These are phyloP conservation scores for Virgularia gustaviana DNA, from an alignment of 92 coral and sea anemone species.

Conservation along the genomic window DNA sequence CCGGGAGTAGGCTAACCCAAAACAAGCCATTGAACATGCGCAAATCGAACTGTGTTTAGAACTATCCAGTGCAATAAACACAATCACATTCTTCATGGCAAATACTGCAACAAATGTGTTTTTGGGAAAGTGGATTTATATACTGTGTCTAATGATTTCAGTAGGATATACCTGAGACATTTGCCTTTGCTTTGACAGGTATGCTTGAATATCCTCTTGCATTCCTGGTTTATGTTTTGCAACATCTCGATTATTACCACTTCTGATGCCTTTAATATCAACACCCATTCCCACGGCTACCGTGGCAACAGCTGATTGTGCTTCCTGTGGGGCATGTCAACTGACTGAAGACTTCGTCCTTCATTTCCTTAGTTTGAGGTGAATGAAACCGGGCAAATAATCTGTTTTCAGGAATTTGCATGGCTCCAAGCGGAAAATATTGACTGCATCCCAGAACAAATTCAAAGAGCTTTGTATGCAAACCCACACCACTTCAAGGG, in stretches of 20 bases:
- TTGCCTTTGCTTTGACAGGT: not conserved
- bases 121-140: not conserved
- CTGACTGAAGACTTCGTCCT: constrained; percentile 39
- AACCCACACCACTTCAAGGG: constrained; percentile 30
- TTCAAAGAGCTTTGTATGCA: constrained; percentile 17
- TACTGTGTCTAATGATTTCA: constrained; percentile 14
- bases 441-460: constrained; percentile 1
- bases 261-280: no score
- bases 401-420: constrained; percentile 3
- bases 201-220: no score
- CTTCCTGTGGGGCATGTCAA: constrained; percentile 18
- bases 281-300: constrained; percentile 68
- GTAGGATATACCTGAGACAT: no score
- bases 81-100: constrained; percentile 8
- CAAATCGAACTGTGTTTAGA: no score
- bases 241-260: no score
- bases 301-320: constrained; percentile 52
- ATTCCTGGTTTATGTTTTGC: no score
- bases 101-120: constrained; percentile 17
- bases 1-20: no score
- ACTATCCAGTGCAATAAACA: no score
- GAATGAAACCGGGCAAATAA: constrained; percentile 29
- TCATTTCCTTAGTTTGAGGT: constrained; percentile 49
- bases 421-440: constrained; percentile 8
- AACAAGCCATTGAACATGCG: no score